Percentiles rank a stretch among this genome's conserved stretches.
These are phyloP conservation scores for Tenebrio molitor DNA, from an alignment of 1,140 invertebrate species.

Conservation along the genomic window DNA sequence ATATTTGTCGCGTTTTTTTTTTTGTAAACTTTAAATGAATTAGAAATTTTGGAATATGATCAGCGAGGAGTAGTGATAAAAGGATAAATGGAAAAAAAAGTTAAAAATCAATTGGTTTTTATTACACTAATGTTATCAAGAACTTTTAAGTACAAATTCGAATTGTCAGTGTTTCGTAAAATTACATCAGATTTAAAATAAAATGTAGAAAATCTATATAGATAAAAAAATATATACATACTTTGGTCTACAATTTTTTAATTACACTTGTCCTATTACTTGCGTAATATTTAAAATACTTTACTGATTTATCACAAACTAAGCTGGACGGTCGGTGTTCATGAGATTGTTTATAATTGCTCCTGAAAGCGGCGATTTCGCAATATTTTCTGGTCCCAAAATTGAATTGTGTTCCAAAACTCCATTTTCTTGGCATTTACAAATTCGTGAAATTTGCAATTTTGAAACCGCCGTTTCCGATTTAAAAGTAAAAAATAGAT, in stretches of 20 bases:
- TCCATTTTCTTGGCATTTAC: no score
- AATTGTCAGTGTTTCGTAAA: neutral
- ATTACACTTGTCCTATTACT: constrained; percentile 8
- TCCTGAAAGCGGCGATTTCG: neutral
- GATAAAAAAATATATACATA: constrained; percentile 29
- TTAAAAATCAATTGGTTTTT: neutral
- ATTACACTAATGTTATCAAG: constrained; percentile 8
- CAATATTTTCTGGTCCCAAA: no score
- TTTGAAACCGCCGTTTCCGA: no score
- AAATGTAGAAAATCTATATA: constrained; percentile 30
- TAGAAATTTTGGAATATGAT: no score
- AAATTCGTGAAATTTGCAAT: no score
- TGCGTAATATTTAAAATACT: no score
- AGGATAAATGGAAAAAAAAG: no score
- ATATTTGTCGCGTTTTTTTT: no score
- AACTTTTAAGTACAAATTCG: constrained; percentile 13
- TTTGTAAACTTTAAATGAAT: no score
- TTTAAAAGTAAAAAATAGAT: no score
- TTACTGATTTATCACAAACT: constrained; percentile 6
- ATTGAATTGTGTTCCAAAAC: no score
- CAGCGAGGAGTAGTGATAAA: no score
- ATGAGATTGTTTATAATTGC: constrained; percentile 3
- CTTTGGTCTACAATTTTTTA: constrained; percentile 20
- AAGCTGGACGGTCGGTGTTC: constrained; percentile 1
- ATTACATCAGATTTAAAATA: constrained; percentile 17